These are phyloP conservation scores for Nicator chloris DNA, from an alignment of 2,113 vertebrate species.

Conservation along the genomic window DNA sequence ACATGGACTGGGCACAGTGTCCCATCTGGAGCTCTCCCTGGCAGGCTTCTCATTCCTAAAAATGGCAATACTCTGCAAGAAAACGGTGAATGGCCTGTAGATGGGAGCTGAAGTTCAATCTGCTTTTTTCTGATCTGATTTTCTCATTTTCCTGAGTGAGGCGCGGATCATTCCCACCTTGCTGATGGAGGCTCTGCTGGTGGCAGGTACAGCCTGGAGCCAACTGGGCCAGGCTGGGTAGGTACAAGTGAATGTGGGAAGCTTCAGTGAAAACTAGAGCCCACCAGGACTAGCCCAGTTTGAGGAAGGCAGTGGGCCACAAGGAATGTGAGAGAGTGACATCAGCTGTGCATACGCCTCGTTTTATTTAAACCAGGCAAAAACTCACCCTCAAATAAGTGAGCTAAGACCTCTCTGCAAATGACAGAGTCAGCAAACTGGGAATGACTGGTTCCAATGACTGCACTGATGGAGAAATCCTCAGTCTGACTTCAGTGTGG, in stretches of 20 bases:
- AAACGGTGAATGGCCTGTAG: neutral
- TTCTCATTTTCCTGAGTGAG: neutral
- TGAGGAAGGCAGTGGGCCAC: rapidly evolving
- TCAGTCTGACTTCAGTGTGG: neutral
- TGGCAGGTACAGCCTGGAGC: neutral
- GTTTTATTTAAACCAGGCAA: neutral
- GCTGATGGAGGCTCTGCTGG: neutral
- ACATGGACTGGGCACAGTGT: rapidly evolving
- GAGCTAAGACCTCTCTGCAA: neutral
- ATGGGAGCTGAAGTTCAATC: neutral
- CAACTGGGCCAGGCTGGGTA: neutral
- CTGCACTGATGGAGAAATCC: neutral
- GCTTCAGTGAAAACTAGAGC: neutral
- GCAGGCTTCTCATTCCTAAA: neutral
- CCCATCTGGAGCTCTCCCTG: neutral
- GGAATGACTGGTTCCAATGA: neutral
- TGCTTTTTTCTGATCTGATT: neutral
- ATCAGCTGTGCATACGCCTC: neutral
- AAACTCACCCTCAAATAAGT: neutral
- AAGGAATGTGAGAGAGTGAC: neutral
- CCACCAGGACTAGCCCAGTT: neutral
- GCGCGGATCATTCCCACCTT: neutral
- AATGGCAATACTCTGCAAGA: neutral
- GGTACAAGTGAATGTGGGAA: neutral
- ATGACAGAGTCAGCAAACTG: neutral